These are phyloP conservation scores for Miltochrista miniata DNA, from an alignment of 2,888 invertebrate genomes.

Conservation along the genomic window DNA sequence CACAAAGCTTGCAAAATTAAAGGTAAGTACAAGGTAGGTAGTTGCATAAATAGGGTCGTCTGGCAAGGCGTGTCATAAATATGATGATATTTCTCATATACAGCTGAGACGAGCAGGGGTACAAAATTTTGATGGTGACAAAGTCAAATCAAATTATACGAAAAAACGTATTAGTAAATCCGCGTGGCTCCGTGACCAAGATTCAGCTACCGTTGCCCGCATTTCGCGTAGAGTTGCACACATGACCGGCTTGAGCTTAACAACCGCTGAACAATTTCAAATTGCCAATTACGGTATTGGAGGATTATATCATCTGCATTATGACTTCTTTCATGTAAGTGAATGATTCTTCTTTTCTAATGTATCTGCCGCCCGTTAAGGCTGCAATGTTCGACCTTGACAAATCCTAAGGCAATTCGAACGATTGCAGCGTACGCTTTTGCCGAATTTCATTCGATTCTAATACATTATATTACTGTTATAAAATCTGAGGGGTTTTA, in stretches of 20 bases:
- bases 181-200: conserved; percentile 95
- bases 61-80: too few relatives aligned
- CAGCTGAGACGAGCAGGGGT: conserved; percentile 97
- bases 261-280: conserved; percentile 97
- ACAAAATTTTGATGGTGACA: conserved; percentile 84
- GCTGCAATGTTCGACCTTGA: too few relatives aligned
- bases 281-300: conserved; percentile 99
- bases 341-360: too few relatives aligned
- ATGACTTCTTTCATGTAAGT: conserved; percentile 91
- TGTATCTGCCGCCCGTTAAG: too few relatives aligned
- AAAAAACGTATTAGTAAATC: conserved; percentile 98
- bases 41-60: too few relatives aligned
- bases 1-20: conserved; percentile 93
- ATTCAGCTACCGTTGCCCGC: conserved; percentile 88
- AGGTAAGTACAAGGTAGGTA: conserved; percentile 86
- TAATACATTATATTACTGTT: too few relatives aligned
- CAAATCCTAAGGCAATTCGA: too few relatives aligned
- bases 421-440: too few relatives aligned
- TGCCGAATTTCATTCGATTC: too few relatives aligned
- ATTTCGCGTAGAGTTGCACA: conserved; percentile 91
- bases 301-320: conserved; percentile 99
- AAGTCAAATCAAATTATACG: conserved; percentile 86
- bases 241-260: conserved; percentile 93
- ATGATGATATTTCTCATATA: too few relatives aligned
- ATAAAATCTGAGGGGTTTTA: too few relatives aligned